Percentiles rank a stretch among this genome's conserved stretches.
These are phyloP conservation scores for Podargus strigoides DNA, from an alignment of 2,797 vertebrate genomes.

Conservation along the genomic window DNA sequence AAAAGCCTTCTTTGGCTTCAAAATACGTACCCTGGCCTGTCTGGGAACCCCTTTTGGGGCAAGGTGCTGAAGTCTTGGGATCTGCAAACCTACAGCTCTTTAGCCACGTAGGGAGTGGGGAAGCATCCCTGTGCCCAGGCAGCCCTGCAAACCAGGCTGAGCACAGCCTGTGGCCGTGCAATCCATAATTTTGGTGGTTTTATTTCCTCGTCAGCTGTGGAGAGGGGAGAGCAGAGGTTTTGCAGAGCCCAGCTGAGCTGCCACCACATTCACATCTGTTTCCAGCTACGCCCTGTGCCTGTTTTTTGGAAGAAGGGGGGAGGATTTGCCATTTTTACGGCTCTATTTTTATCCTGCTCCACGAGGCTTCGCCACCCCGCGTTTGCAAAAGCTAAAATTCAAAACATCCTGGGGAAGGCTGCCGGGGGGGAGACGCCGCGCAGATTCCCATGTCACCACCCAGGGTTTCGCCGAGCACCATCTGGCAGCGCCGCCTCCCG, in stretches of 20 bases:
- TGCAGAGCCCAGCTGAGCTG: constrained; percentile 2
- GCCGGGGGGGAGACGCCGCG: not conserved
- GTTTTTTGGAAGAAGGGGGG: not conserved
- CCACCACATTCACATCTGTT: constrained; percentile 64
- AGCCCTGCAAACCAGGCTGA: not conserved
- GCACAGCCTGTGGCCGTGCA: rapidly evolving
- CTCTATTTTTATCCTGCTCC: constrained; percentile 73
- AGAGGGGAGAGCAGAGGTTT: not conserved
- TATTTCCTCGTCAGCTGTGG: not conserved
- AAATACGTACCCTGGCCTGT: rapidly evolving
- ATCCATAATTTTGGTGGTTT: not conserved
- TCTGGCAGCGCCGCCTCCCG: constrained; percentile 42
- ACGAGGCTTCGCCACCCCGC: constrained; percentile 27
- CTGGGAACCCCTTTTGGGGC: not conserved
- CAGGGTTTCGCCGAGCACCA: constrained; percentile 55
- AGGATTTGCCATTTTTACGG: constrained; percentile 26
- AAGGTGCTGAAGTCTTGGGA: not conserved
- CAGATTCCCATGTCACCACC: constrained; percentile 60
- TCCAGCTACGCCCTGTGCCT: constrained; percentile 4
- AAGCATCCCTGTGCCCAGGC: not conserved
- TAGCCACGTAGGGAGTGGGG: not conserved
- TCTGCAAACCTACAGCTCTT: not conserved
- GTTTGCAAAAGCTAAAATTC: constrained; percentile 66
- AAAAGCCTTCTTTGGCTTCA: not conserved
- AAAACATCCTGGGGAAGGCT: constrained; percentile 70